Evolutionary conservation across 2,888 invertebrate species (phyloP).

Genomic region (Chydorus sphaericus): DNA sequence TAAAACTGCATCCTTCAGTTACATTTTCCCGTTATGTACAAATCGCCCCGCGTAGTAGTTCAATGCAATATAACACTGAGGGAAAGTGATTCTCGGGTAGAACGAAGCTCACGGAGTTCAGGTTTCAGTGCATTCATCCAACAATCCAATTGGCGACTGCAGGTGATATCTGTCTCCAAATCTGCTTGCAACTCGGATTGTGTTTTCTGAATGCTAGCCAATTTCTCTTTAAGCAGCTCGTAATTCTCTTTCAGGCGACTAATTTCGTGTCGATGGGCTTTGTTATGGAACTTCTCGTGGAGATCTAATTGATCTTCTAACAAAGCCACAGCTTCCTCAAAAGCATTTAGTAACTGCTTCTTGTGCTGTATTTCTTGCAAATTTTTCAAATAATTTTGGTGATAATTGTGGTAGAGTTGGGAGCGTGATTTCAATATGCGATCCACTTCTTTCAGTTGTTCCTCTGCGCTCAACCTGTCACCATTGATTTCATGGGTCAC

Average conservation of each 20-base stretch:
- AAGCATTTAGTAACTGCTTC: conserved; percentile 72
- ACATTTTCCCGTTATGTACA: too few species aligned
- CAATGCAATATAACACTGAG: too few species aligned
- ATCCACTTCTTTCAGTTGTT: conserved; percentile 56
- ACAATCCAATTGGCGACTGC: conserved; percentile 64
- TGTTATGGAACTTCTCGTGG: conserved; percentile 59
- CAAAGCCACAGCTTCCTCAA: conserved; percentile 70
- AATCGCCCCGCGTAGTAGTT: too few species aligned
- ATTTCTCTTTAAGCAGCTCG: conserved; percentile 51
- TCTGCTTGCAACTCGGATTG: conserved; percentile 60
- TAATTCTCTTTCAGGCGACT: conserved; percentile 63
- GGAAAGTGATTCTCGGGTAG: conserved; percentile 72
- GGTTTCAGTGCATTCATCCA: conserved; percentile 81
- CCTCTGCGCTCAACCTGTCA: conserved; percentile 54
- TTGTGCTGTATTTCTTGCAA: conserved; percentile 66
- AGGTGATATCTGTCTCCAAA: conserved; percentile 58
- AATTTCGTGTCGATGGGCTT: conserved; percentile 71
- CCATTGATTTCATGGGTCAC: conserved; percentile 51
- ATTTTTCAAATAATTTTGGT: conserved; percentile 58
- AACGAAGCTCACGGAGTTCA: conserved; percentile 60
- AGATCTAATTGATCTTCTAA: conserved; percentile 77
- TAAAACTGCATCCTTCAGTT: too few species aligned
- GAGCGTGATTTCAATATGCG: conserved; percentile 55
- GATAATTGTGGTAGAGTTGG: conserved; percentile 54
- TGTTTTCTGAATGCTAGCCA: conserved; percentile 58